phyloP scores from a whole-genome alignment of 2,113 vertebrate species.

The Mormyrus iriodes region DNA sequence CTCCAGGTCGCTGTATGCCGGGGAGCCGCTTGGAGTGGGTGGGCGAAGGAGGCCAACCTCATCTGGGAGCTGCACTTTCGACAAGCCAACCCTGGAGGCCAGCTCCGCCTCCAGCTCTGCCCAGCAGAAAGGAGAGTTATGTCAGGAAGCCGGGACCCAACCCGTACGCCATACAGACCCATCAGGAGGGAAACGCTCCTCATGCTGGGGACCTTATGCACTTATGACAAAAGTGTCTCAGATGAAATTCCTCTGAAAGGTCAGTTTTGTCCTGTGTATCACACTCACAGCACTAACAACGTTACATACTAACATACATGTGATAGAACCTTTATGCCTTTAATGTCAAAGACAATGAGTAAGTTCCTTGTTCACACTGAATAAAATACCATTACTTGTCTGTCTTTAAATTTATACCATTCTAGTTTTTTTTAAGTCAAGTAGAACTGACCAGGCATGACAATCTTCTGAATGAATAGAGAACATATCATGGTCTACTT shows the following conservation, averaged over 20 bases:
- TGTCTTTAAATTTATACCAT: neutral
- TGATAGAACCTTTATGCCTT: neutral
- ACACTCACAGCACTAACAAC: neutral
- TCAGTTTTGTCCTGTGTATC: neutral
- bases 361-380: neutral
- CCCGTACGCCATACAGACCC: neutral
- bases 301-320: neutral
- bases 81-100: slow-evolving; percentile 43
- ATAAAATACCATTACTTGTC: neutral
- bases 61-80: slow-evolving; percentile 56
- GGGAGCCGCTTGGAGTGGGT: slow-evolving; percentile 56
- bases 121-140: slow-evolving; percentile 44
- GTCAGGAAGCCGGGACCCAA: neutral
- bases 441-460: neutral
- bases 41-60: slow-evolving; percentile 49
- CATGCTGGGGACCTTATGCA: neutral
- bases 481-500: neutral
- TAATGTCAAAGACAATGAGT: neutral
- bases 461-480: neutral
- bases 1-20: slow-evolving; percentile 60
- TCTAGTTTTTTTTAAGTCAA: neutral
- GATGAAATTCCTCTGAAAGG: neutral
- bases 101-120: slow-evolving; percentile 42
- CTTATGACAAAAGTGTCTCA: neutral
- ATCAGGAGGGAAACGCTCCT: neutral